phyloP scores from a whole-genome alignment of 1,140 invertebrate genomes.

The Psix sp. region DNA sequence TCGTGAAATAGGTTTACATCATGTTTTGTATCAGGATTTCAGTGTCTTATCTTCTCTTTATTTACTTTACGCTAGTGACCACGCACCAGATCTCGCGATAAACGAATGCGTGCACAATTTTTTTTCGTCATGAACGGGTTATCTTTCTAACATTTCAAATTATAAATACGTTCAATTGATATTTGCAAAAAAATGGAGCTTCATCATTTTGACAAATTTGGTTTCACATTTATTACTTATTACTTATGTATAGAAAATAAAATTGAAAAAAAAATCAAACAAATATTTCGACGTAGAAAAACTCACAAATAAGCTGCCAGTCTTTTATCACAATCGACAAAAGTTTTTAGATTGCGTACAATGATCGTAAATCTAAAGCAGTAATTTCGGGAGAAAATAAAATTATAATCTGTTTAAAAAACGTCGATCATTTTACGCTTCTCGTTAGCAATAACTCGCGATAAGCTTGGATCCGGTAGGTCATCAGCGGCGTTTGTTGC shows the following conservation, averaged over 20 bases:
- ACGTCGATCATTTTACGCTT: constrained; percentile 27
- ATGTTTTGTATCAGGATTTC: constrained; percentile 27
- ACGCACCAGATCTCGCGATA: constrained; percentile 43
- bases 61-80: constrained; percentile 43
- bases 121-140: constrained; percentile 2
- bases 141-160: constrained; percentile 6
- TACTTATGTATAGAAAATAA: too few relatives aligned
- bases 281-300: too few relatives aligned
- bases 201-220: too few relatives aligned
- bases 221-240: too few relatives aligned
- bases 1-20: constrained; percentile 21
- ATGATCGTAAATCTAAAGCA: too few relatives aligned
- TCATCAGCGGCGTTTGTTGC: constrained; percentile 39
- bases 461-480: constrained; percentile 49
- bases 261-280: too few relatives aligned
- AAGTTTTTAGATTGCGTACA: too few relatives aligned
- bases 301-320: too few relatives aligned
- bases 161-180: background rate
- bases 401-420: constrained; percentile 9
- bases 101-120: constrained; percentile 26
- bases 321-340: too few relatives aligned
- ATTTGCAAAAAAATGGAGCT: background rate
- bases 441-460: constrained; percentile 39
- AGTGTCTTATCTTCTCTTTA: constrained; percentile 34
- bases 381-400: too few relatives aligned